phyloP scores from a whole-genome alignment of 2,113 vertebrate genomes.

The Mungos mungo region DNA sequence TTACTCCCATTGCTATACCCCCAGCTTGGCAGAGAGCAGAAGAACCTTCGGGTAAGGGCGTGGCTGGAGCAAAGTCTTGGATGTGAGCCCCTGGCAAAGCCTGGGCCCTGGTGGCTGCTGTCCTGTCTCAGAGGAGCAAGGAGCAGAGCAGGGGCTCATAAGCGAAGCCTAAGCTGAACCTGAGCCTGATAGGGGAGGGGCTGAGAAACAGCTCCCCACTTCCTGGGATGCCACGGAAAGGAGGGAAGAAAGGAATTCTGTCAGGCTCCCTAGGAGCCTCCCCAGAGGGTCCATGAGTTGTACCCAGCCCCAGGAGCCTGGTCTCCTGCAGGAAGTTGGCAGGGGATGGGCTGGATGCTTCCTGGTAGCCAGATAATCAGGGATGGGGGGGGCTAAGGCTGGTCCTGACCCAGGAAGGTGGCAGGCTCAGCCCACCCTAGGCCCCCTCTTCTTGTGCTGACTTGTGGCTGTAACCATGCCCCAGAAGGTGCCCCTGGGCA shows the following conservation, averaged over 20 bases:
- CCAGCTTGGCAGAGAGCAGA: not conserved
- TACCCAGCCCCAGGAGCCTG: not conserved
- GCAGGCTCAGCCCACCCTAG: not conserved
- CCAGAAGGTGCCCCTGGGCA: not conserved
- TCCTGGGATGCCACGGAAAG: not conserved
- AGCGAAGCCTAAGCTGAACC: not conserved
- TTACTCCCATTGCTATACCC: not conserved
- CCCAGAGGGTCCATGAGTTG: not conserved
- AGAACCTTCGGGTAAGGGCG: not conserved
- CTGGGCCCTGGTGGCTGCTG: not conserved
- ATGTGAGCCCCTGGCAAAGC: not conserved
- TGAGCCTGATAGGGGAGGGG: not conserved
- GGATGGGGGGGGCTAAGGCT: fast-evolving
- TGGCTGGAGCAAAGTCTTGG: not conserved
- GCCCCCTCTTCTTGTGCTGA: not conserved
- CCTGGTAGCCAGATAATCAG: not conserved
- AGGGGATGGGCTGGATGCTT: not conserved
- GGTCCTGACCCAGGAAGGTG: not conserved
- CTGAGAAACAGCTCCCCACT: not conserved
- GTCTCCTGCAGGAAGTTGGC: not conserved
- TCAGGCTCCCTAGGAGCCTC: not conserved
- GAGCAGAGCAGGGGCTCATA: too few relatives aligned
- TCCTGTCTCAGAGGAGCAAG: not conserved
- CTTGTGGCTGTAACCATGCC: not conserved
- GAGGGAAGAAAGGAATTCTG: not conserved